These are phyloP conservation scores for Luperina testacea DNA, from an alignment of 2,888 invertebrate genomes.

Conservation along the genomic window DNA sequence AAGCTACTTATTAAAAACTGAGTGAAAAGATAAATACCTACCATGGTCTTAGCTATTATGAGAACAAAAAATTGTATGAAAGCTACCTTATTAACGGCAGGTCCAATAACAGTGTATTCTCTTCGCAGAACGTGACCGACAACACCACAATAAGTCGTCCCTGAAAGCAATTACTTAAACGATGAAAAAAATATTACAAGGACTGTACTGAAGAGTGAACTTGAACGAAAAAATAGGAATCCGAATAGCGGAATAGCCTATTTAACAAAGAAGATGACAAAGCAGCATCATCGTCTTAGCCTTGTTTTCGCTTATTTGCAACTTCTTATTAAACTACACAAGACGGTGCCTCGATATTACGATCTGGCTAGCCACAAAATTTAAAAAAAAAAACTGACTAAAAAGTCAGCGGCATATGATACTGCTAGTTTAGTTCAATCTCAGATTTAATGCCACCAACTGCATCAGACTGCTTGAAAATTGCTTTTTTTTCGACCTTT, in stretches of 20 bases:
- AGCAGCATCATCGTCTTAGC: background rate
- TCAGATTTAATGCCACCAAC: background rate
- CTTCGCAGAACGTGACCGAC: slow-evolving; percentile 93
- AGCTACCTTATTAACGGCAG: slow-evolving; percentile 92
- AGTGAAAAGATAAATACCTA: background rate
- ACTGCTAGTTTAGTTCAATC: background rate
- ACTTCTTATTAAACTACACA: background rate
- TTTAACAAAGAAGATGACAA: background rate
- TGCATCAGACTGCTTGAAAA: background rate
- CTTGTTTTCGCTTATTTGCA: background rate
- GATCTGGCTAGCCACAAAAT: too few relatives aligned
- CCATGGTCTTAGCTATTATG: background rate
- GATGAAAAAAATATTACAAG: background rate
- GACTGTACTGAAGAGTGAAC: too few relatives aligned
- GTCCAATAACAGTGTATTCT: slow-evolving; percentile 94
- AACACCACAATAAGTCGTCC: slow-evolving; percentile 93
- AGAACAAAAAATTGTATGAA: background rate
- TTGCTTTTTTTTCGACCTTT: background rate
- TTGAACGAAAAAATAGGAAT: background rate
- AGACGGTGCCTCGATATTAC: too few relatives aligned
- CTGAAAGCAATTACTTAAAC: slow-evolving; percentile 69
- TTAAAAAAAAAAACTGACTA: background rate
- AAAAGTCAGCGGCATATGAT: background rate
- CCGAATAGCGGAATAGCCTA: background rate
- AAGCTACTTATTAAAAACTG: background rate